A percentile compares a stretch with the other conserved stretches of the same genome.
Evolutionary conservation across 2,888 invertebrate genomes (phyloP).

Genomic region (Pachliopta kotzebuea): DNA sequence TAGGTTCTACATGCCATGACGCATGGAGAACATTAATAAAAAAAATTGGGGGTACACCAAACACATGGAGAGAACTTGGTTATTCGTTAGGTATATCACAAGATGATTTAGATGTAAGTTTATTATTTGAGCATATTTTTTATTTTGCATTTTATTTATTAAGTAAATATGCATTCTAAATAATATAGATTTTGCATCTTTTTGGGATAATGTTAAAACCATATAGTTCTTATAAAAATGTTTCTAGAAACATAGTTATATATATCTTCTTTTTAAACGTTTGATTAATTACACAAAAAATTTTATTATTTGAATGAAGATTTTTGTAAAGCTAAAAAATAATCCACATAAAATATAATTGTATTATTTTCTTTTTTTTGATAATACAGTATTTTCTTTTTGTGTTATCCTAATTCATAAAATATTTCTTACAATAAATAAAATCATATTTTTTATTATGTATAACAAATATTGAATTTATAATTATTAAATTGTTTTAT

Average conservation of each 20-base stretch:
- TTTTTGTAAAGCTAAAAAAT: too few relatives aligned
- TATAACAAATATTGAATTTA: too few relatives aligned
- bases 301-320: not conserved
- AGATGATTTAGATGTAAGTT: slow-evolving; percentile 68
- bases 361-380: not conserved
- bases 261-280: not conserved
- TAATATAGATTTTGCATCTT: too few relatives aligned
- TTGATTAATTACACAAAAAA: not conserved
- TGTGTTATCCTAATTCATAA: too few relatives aligned
- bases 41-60: slow-evolving; percentile 62
- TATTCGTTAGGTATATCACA: slow-evolving; percentile 54
- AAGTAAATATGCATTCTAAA: too few relatives aligned
- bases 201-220: too few relatives aligned
- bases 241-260: too few relatives aligned
- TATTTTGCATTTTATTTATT: not conserved
- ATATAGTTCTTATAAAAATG: too few relatives aligned
- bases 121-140: not conserved
- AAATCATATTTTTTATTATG: not conserved
- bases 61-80: slow-evolving; percentile 70
- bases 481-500: too few relatives aligned
- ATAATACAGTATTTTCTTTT: too few relatives aligned
- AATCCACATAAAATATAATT: too few relatives aligned
- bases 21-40: slow-evolving; percentile 65
- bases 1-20: slow-evolving; percentile 62
- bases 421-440: too few relatives aligned